phyloP scores from a whole-genome alignment of 2,888 invertebrate species.

The Siphlonurus alternatus region DNA sequence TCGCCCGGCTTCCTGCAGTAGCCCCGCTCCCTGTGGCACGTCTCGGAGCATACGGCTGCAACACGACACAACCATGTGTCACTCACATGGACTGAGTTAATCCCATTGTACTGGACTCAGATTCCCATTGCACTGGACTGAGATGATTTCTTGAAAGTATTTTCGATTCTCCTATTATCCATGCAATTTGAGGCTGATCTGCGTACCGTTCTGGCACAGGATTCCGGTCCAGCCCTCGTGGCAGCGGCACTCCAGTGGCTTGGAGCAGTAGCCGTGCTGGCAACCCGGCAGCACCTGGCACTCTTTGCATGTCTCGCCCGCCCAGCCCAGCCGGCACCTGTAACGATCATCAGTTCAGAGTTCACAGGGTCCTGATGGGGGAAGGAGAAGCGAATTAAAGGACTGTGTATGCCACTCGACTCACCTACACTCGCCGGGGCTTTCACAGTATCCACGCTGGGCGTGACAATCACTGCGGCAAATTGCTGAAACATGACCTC shows the following conservation, averaged over 20 bases:
- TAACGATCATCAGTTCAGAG: no score
- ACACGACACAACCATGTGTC: no score
- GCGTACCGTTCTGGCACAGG: conserved; percentile 66
- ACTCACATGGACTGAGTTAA: no score
- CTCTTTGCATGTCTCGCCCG: conserved; percentile 67
- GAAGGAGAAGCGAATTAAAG: background rate
- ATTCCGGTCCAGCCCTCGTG: conserved; percentile 81
- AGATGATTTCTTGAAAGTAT: no score
- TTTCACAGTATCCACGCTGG: conserved; percentile 71
- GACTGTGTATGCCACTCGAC: conserved; percentile 15
- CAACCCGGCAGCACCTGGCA: conserved; percentile 84
- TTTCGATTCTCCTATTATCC: no score
- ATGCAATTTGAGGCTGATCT: no score
- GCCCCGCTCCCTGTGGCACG: conserved; percentile 69
- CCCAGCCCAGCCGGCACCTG: conserved; percentile 81
- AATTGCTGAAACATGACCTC: no score
- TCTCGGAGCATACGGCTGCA: conserved; percentile 66
- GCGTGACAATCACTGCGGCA: conserved; percentile 74
- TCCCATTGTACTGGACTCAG: no score
- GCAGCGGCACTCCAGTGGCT: conserved; percentile 82
- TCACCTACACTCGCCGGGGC: conserved; percentile 65
- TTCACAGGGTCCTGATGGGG: no score
- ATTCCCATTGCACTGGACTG: no score
- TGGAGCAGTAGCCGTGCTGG: conserved; percentile 74
- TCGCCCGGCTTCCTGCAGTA: conserved; percentile 62